Percentiles rank a stretch among this genome's conserved stretches.
phyloP scores from a whole-genome alignment of 2,797 vertebrate species.

The Holocentrus rufus region DNA sequence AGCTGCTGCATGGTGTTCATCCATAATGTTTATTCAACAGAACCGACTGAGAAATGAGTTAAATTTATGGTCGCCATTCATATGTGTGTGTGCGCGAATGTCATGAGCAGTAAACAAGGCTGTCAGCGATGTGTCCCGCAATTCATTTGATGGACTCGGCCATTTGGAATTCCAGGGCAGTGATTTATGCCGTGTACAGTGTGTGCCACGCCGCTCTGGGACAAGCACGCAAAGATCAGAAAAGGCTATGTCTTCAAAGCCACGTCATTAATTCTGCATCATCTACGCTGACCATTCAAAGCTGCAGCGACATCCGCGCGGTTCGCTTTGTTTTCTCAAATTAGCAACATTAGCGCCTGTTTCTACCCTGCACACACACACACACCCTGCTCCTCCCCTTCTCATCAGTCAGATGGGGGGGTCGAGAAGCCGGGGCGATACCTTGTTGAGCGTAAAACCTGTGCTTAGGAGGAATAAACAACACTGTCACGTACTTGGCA shows the following conservation, averaged over 20 bases:
- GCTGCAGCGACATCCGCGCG: constrained; percentile 22
- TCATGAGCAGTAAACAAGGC: constrained; percentile 27
- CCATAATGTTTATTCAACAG: constrained; percentile 15
- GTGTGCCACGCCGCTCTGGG: constrained; percentile 64
- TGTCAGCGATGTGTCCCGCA: constrained; percentile 49
- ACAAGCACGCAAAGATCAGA: constrained; percentile 43
- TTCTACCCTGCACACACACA: constrained; percentile 15
- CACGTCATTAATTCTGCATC: constrained; percentile 30
- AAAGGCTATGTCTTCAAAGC: constrained; percentile 22
- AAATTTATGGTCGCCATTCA: constrained; percentile 23
- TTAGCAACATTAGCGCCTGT: not conserved
- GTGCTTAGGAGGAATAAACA: constrained; percentile 44
- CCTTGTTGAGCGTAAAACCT: constrained; percentile 32
- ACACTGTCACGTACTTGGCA: constrained; percentile 47
- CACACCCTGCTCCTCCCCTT: constrained; percentile 6
- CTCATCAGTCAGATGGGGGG: constrained; percentile 16
- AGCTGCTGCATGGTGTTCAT: too few species aligned
- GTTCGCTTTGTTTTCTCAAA: constrained; percentile 32
- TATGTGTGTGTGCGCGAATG: constrained; percentile 17
- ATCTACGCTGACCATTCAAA: constrained; percentile 32
- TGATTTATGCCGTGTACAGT: constrained; percentile 82
- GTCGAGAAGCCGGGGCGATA: constrained; percentile 15
- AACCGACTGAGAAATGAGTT: constrained; percentile 38
- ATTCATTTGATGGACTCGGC: constrained; percentile 64
- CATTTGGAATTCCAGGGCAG: constrained; percentile 72